Base-by-base conservation (phyloP, 2,888 invertebrate species). In the Drosophila nr. perissopoda region DNA sequence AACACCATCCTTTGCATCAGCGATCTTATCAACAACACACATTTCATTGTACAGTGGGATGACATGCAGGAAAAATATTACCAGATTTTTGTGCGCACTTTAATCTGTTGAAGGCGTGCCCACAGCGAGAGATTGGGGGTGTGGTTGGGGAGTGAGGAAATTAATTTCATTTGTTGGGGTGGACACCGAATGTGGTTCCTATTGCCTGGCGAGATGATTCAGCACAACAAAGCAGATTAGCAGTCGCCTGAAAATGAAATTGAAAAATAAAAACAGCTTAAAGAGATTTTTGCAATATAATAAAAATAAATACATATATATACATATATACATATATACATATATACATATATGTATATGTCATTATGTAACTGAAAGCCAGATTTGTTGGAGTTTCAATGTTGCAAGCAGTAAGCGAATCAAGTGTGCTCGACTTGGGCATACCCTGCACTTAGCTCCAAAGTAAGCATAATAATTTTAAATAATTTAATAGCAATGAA, bases 21-120 rank as follows among this genome's bases (percentile, higher is more conserved):
- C 59, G 83, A 83, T 83, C 69, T 66, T 86, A 82, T 86, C 87
- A 48, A 51, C n/a, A 16, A 40, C 45, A 45, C 45, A 45, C 21
- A 25, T 42, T 40, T 33, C 53, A 38, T 25, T 56, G 49, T n/a
- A 62, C 49, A 59, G 42, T 45, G 56, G 57, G 63, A 86, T 86
- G 82, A 80, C 66, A 74, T 70, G 64, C 74, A 64, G 49, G 56
- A 56, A 56, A 65, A 78, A 73, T 64, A 64, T 56, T 33, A 18
- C 25, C 8, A 31, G 57, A 63, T 63, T 67, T 69, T 42, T 56
- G 10, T 52, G 29, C 11, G 51, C 53, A 53, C 53, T 66, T 58
- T 53, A 53, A 57, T 48, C 34, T 36, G 40, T 42, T 42, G 31
- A 10, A n/a, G 42, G 57, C 27, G 36, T 38, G 53, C 25, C 56